phyloP scores from a whole-genome alignment of 1,140 invertebrate species.

The Homalodisca vitripennis region DNA sequence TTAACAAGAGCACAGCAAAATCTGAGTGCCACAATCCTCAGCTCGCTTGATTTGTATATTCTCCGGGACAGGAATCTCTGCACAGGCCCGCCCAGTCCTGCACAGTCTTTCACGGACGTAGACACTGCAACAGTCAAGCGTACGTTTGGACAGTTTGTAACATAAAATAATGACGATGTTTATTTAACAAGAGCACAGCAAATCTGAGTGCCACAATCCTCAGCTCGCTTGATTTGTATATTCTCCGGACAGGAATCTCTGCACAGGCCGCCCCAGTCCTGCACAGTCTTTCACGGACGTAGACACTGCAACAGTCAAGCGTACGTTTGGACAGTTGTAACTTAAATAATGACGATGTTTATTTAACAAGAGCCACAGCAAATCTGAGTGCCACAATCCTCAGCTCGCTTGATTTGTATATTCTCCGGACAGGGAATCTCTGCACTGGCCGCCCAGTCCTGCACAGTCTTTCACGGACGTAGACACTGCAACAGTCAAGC shows the following conservation, averaged over 20 bases:
- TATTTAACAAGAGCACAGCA: slow-evolving; percentile 27
- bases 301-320: too few species aligned
- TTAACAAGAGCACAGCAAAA: slow-evolving; percentile 23
- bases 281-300: slow-evolving; percentile 12
- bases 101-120: slow-evolving; percentile 14
- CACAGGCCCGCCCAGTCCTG: slow-evolving; percentile 22
- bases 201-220: slow-evolving; percentile 21
- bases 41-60: slow-evolving; percentile 9
- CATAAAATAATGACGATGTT: too few species aligned
- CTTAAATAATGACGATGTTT: too few species aligned
- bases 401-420: slow-evolving; percentile 9
- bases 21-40: slow-evolving; percentile 18
- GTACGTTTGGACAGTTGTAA: too few species aligned
- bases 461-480: slow-evolving; percentile 12
- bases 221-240: slow-evolving; percentile 9
- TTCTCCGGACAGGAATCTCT: slow-evolving; percentile 15
- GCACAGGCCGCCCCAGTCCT: slow-evolving; percentile 23
- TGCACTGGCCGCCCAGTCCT: slow-evolving; percentile 21
- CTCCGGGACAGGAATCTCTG: slow-evolving; percentile 13
- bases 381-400: slow-evolving; percentile 21
- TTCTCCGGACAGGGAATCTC: slow-evolving; percentile 15
- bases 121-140: too few species aligned
- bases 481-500: too few species aligned
- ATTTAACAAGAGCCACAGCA: slow-evolving; percentile 27
- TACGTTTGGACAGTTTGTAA: too few species aligned